Base-by-base conservation (phyloP, 2,797 vertebrate species). In the Otus scops region DNA sequence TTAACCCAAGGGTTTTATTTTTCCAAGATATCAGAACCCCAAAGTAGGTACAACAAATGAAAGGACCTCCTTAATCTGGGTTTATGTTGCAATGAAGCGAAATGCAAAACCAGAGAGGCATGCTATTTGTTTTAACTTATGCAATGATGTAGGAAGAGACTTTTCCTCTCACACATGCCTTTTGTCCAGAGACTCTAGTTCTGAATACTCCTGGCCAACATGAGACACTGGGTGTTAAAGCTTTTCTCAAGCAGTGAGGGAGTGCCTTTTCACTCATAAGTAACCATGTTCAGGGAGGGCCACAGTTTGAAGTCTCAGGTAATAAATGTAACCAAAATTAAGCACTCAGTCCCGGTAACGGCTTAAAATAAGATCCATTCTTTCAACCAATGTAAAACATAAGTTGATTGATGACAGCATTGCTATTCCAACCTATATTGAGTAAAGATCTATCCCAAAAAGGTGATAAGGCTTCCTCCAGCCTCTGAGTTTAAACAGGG, bases 381-480 rank as follows among this genome's bases (percentile, higher is more conserved):
- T 18, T 70, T 88, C 57, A 78, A 23, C 4, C 21, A 26, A 1
- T 5, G 22, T 39, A 34, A 73, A 94, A 43, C 6, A 6, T 47
- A 36, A 68, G 17, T 36, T 0, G 0, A 19, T 23, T 85, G 34
- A 65, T 10, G 19, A 22, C 16, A 51, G 27, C 18, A 32, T 23
- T 79, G 28, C 13, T 68, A 5, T 61, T 91, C 30, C 36, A 74
- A 0, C 13, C 8, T 67, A 1, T 0, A 10, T 0, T 59, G 22
- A 24, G 39, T 48, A 47, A 94, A 73, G n/a, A 19, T 59, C 30
- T 75, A 61, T 14, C 19, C 48, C 9, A 5, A 50, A 85, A 71
- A 28, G 16, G 13, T 59, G 3, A 27, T 28, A 54, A 43, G 24
- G 18, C 28, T 93, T 87, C n/a, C 24, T 90, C 23, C 23, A 60